Base-by-base conservation (phyloP, 2,888 invertebrate genomes). In the Tanytarsus gracilentus region DNA sequence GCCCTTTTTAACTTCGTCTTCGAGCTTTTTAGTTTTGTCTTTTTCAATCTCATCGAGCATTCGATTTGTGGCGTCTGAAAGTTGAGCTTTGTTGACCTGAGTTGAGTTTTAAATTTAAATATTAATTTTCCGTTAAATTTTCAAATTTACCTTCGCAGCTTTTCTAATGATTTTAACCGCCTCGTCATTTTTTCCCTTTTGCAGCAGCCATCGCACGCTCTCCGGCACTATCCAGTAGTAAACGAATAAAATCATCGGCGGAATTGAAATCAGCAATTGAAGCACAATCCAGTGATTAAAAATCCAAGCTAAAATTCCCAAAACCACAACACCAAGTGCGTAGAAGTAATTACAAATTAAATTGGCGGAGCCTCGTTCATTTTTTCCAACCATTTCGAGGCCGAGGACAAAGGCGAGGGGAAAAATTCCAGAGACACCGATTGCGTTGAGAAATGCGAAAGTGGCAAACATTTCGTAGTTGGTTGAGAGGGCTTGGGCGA, bases 181-280 rank as follows among this genome's bases (percentile, higher is more conserved):
- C 66, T 78, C 75, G 48, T 74, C 70, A 33, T 75, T 74, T 63
- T 77, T 72, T 39, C 77, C 73, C 44, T 79, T 78, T 0, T 81
- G 79, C 59, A 83, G 69, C 18, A 84, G 70, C 84, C 84, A 84
- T 64, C 84, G 72, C 0, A 83, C 80, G 0, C 82, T 84, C 70
- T 84, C 84, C 1, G 83, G 83, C 21, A 83, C 74, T 27, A 58
- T 58, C 78, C 76, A 78, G 63, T 72, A 74, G 65, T 78, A 79
- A 48, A 78, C 64, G 64, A 79, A 77, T 8, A 78, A 61, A 23
- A 75, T 66, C 55, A 55, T 55, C 9, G 77, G 74, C 16, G 79
- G 79, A 2, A 74, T 72, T 48, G 79, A 78, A 50, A 77, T 72
- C 27, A 72, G 68, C 33, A 78, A 64, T 63, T 78, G 77, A 16